phyloP scores from a whole-genome alignment of 1,140 invertebrate species.

The Caenorhabditis latens region DNA sequence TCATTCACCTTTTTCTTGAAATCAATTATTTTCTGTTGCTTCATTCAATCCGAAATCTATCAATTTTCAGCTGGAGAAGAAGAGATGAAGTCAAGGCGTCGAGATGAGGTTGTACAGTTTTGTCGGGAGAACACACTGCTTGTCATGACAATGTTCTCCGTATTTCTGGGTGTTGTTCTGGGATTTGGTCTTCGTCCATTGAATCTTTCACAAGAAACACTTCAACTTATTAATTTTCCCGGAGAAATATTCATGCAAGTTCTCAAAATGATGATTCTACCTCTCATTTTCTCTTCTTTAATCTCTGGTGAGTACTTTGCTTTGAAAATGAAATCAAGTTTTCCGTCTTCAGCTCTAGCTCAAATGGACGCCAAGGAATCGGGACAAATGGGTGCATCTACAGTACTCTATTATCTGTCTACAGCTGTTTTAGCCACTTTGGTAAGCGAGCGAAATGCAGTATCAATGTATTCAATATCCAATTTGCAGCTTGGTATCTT shows the following conservation, averaged over 20 bases:
- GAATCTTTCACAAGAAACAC: slow-evolving; percentile 69
- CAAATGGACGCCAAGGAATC: slow-evolving; percentile 70
- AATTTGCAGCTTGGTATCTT: slow-evolving; percentile 77
- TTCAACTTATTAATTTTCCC: slow-evolving; percentile 74
- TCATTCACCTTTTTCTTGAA: slow-evolving; percentile 43
- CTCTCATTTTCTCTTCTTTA: slow-evolving; percentile 68
- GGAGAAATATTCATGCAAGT: slow-evolving; percentile 65
- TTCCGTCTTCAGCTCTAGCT: slow-evolving; percentile 65
- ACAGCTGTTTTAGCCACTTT: slow-evolving; percentile 79
- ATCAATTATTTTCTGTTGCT: slow-evolving; percentile 21
- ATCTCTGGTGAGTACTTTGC: slow-evolving; percentile 60
- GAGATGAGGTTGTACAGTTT: slow-evolving; percentile 61
- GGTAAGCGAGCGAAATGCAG: slow-evolving; percentile 60
- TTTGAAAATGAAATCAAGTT: background rate
- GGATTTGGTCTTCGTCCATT: slow-evolving; percentile 71
- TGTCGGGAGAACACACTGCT: slow-evolving; percentile 73
- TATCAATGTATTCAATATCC: slow-evolving; percentile 18
- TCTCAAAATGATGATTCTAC: slow-evolving; percentile 64
- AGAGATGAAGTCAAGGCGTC: slow-evolving; percentile 26
- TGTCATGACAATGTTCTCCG: slow-evolving; percentile 73
- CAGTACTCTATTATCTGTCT: slow-evolving; percentile 79
- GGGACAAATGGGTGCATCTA: slow-evolving; percentile 78
- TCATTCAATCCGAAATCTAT: background rate
- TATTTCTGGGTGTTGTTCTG: slow-evolving; percentile 71
- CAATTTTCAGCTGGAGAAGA: slow-evolving; percentile 41